These are phyloP conservation scores for Parotocinclus haroldoi DNA, from an alignment of 2,797 vertebrate genomes.

Conservation along the genomic window DNA sequence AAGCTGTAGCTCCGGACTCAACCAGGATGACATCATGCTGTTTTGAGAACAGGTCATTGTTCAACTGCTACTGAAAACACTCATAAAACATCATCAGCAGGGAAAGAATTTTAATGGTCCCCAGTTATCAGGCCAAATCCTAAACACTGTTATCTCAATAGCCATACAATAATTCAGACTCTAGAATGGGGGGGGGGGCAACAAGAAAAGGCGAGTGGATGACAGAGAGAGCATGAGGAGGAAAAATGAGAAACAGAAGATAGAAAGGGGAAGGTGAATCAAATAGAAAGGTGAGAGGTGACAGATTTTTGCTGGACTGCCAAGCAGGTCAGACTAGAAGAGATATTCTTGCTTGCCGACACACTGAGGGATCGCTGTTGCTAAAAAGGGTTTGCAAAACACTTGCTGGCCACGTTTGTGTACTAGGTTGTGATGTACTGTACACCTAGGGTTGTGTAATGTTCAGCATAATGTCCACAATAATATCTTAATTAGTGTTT, in stretches of 20 bases:
- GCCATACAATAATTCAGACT: conserved; percentile 47
- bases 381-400: too few relatives aligned
- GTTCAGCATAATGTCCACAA: too few relatives aligned
- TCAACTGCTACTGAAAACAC: conserved; percentile 55
- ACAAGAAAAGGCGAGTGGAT: conserved; percentile 10
- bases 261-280: conserved; percentile 6
- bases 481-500: too few relatives aligned
- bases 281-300: conserved; percentile 22
- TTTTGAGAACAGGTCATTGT: conserved; percentile 41
- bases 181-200: conserved; percentile 25
- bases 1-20: conserved; percentile 10
- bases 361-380: too few relatives aligned
- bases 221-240: conserved; percentile 2
- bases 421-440: too few relatives aligned
- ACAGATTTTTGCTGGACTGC: conserved; percentile 38
- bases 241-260: too few relatives aligned
- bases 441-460: too few relatives aligned
- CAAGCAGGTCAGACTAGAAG: too few relatives aligned
- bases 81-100: conserved; percentile 49
- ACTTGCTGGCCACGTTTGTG: too few relatives aligned
- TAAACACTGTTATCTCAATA: conserved; percentile 54
- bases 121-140: conserved; percentile 48
- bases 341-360: too few relatives aligned
- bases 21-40: conserved; percentile 45
- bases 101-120: conserved; percentile 53